A percentile compares a stretch with the other conserved stretches of the same genome.
Evolutionary conservation across 2,888 invertebrate genomes (phyloP).

Genomic region (Rhamphomyia laevipes): DNA sequence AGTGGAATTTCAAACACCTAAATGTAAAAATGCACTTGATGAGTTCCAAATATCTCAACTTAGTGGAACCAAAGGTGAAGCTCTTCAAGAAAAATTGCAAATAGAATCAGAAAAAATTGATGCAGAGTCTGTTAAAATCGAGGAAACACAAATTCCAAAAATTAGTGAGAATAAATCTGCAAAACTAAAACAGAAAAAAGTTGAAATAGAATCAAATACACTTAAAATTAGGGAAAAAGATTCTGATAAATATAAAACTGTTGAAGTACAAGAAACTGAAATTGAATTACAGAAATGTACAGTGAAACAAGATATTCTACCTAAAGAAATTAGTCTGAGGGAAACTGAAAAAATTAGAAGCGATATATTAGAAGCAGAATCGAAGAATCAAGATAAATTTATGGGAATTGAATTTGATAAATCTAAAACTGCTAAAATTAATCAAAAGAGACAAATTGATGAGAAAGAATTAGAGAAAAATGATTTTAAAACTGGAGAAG

Average conservation of each 20-base stretch:
- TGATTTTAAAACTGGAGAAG: constrained; percentile 9
- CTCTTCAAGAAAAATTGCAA: not conserved
- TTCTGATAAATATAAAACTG: not conserved
- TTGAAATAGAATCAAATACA: too few relatives aligned
- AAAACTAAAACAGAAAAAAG: too few relatives aligned
- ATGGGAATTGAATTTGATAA: too few relatives aligned
- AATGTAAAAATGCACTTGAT: too few relatives aligned
- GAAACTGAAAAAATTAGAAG: constrained; percentile 11
- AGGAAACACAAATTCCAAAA: too few relatives aligned
- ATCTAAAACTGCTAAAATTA: too few relatives aligned
- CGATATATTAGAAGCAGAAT: too few relatives aligned
- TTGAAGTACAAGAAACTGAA: not conserved
- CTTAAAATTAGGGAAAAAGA: not conserved
- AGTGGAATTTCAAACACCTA: too few relatives aligned
- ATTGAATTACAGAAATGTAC: not conserved
- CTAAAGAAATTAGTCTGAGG: constrained; percentile 3
- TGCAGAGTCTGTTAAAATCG: too few relatives aligned
- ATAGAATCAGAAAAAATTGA: not conserved
- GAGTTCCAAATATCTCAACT: not conserved
- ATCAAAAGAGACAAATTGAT: constrained; percentile 12
- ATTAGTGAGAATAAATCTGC: too few relatives aligned
- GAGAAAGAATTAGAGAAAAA: constrained; percentile 10
- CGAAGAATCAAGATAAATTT: too few relatives aligned
- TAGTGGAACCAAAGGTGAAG: not conserved
- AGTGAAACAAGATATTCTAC: too few relatives aligned